Base-by-base conservation (phyloP, 2,113 vertebrate species). In the Ammodramus savannarum region DNA sequence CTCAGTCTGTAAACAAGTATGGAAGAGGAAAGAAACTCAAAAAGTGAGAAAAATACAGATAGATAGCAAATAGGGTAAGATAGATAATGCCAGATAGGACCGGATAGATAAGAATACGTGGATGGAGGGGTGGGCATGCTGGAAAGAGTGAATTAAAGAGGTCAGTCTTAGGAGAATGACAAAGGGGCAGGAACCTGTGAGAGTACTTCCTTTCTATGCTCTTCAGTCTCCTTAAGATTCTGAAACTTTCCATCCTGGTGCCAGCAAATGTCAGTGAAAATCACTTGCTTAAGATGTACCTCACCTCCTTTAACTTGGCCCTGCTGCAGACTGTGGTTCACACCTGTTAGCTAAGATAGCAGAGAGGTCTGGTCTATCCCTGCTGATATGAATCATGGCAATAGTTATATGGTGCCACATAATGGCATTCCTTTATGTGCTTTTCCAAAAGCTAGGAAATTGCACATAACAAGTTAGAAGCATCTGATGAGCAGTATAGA, bases 401-500 rank as follows among this genome's bases (percentile, higher is more conserved):
- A 44, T 68, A 91, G 81, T 91, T 92, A 46, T 2, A 52, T 52
- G 68, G 61, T 95, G 73, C 80, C 91, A 87, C 69, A 57, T 89
- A 84, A 96, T 61, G 66, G 36, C 25, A 66, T 87, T 94, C 74
- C 71, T 87, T 95, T 94, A 38, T 94, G 76, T 79, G 49, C 49
- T 95, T 94, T 94, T 79, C 95, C 71, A 95, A 96, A 94, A 96
- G 71, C 93, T 89, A 87, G 95, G 96, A 97, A 94, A 95, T 96
- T 94, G 82, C 85, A 76, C 67, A 73, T 85, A 79, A 82, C 78
- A 89, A 94, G 81, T 94, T 91, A 85, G 71, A 94, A 82, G 67
- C 81, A 73, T 95, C 85, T 95, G 94, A 97, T 96, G 91, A 97
- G 77, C 87, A 19, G 73, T 95, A 95, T 72, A 95, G 91, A 96